Evolutionary conservation across 2,888 invertebrate species (phyloP), one percentile per base, ranked within the genome.

Genomic region (Malachius bipustulatus): DNA sequence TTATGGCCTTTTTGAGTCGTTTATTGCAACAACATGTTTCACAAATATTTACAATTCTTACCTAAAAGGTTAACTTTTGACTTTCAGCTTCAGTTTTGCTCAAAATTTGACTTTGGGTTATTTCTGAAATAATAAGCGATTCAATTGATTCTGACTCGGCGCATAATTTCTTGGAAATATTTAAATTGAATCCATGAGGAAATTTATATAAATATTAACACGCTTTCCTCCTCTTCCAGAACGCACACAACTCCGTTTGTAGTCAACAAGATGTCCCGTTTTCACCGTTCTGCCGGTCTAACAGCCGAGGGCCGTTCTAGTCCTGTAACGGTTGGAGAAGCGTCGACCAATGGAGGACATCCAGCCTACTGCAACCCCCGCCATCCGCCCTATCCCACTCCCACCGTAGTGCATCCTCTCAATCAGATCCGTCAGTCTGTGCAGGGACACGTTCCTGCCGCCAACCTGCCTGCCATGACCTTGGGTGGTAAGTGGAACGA

Each of bases 171-270:
- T n/a, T n/a, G n/a, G n/a, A n/a, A n/a, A n/a, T n/a, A n/a, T n/a
- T n/a, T n/a, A n/a, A n/a, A n/a, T n/a, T n/a, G n/a, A n/a, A n/a
- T n/a, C n/a, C n/a, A n/a, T n/a, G n/a, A n/a, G n/a, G n/a, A n/a
- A n/a, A n/a, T n/a, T n/a, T n/a, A n/a, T n/a, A n/a, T n/a, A n/a
- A n/a, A n/a, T n/a, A n/a, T n/a, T n/a, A n/a, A n/a, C n/a, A n/a
- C n/a, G n/a, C n/a, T n/a, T n/a, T n/a, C n/a, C n/a, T n/a, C n/a
- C n/a, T n/a, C n/a, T n/a, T n/a, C n/a, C n/a, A 74, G 97, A 45
- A 98, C 97, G 1, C 97, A 97, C 66, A 83, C 87, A n/a, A 82
- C 85, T 39, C 77, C 87, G 40, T 82, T 90, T 56, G 89, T 94
- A 45, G 93, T 93, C 40, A 94, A 97, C 66, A 76, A 90, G 47